phyloP scores from a whole-genome alignment of 2,888 invertebrate species.

The Oeneis ivallda region DNA sequence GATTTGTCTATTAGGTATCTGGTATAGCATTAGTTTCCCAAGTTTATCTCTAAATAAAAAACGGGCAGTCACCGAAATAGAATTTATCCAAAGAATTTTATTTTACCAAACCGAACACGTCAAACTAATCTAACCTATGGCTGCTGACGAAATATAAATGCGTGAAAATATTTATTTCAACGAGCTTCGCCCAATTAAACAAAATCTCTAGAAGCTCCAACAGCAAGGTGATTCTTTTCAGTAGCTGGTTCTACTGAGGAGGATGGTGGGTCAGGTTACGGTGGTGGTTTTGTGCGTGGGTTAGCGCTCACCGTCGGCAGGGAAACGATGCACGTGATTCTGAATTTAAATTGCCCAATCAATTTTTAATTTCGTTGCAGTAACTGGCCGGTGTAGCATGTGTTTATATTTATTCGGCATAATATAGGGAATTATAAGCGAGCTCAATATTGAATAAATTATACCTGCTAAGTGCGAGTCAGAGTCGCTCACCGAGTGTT shows the following conservation, averaged over 20 bases:
- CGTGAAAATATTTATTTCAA: constrained; percentile 36
- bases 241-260: constrained; percentile 26
- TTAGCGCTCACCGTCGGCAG: constrained; percentile 52
- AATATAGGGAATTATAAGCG: constrained; percentile 27
- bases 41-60: neutral
- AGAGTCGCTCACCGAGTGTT: too few relatives aligned
- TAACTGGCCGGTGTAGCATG: constrained; percentile 39
- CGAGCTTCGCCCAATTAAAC: constrained; percentile 29
- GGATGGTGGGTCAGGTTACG: constrained; percentile 43
- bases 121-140: constrained; percentile 37
- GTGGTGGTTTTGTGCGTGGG: constrained; percentile 48
- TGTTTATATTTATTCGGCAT: constrained; percentile 34
- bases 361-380: constrained; percentile 70
- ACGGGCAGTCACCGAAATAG: constrained; percentile 16
- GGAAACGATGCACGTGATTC: constrained; percentile 63
- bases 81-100: constrained; percentile 22
- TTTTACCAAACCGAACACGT: constrained; percentile 33
- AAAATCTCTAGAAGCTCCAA: constrained; percentile 26
- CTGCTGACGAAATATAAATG: constrained; percentile 48
- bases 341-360: constrained; percentile 74
- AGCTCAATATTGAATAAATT: neutral
- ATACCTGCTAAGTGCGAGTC: too few relatives aligned
- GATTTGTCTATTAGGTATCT: neutral
- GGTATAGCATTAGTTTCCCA: neutral
- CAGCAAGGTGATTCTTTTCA: constrained; percentile 20